A percentile compares a stretch with the other conserved stretches of the same genome.
Evolutionary conservation across 1,140 invertebrate species (phyloP).

Genomic region (Coptotermes formosanus): DNA sequence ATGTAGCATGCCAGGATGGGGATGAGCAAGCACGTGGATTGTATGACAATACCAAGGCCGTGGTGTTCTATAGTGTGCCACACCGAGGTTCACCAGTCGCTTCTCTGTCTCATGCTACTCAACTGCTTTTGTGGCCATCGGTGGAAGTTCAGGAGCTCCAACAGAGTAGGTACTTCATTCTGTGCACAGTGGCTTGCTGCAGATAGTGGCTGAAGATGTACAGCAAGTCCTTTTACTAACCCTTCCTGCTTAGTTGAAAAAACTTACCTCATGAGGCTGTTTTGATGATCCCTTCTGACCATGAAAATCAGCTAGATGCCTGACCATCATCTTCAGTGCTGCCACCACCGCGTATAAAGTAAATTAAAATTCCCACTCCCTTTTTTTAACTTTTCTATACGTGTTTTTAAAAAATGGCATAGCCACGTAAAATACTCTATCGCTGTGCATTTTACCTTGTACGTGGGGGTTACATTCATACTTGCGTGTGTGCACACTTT

Average conservation of each 20-base stretch:
- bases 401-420: too few relatives aligned
- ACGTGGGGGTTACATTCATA: too few relatives aligned
- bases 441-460: too few relatives aligned
- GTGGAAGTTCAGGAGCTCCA: constrained; percentile 76
- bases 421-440: too few relatives aligned
- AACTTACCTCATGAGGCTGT: neutral
- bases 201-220: neutral
- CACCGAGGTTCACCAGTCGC: constrained; percentile 72
- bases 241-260: neutral
- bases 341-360: too few relatives aligned
- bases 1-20: constrained; percentile 50
- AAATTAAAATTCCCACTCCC: too few relatives aligned
- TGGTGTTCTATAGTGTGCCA: constrained; percentile 79
- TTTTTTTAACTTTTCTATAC: too few relatives aligned
- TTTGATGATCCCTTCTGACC: too few relatives aligned
- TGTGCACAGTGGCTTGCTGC: neutral
- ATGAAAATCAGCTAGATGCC: too few relatives aligned
- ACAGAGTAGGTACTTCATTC: constrained; percentile 54
- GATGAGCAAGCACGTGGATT: constrained; percentile 49
- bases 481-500: too few relatives aligned
- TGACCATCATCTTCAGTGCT: too few relatives aligned
- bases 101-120: constrained; percentile 50
- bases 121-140: constrained; percentile 70
- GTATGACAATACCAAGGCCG: constrained; percentile 64
- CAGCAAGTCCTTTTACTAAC: neutral